A percentile compares a stretch with the other conserved stretches of the same genome.
Evolutionary conservation across 2,113 vertebrate genomes (phyloP).

Genomic region (Ictalurus furcatus): DNA sequence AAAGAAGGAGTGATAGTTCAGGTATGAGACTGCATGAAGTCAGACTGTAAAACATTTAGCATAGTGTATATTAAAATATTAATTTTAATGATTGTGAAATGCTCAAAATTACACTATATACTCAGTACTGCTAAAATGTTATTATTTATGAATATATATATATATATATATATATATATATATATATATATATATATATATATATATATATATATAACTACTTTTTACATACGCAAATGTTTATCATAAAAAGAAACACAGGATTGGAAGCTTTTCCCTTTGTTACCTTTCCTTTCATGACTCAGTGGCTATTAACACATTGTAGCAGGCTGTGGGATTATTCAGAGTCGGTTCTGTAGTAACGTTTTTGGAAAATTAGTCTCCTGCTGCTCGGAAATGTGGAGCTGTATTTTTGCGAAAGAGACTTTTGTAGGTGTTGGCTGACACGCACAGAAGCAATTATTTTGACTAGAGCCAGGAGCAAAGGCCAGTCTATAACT

Average conservation of each 20-base stretch:
- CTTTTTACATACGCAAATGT: background rate
- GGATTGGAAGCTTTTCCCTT: background rate
- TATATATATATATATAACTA: background rate
- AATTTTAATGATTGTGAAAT: background rate
- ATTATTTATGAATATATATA: background rate
- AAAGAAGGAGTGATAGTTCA: slow-evolving; percentile 97
- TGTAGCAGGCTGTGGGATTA: slow-evolving; percentile 14
- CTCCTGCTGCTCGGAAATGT: slow-evolving; percentile 39
- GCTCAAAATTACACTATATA: background rate
- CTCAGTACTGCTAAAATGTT: background rate
- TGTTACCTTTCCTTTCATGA: background rate
- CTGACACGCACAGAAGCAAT: slow-evolving; percentile 53
- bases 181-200: background rate
- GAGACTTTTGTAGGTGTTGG: slow-evolving; percentile 64
- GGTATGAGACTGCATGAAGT: slow-evolving; percentile 72
- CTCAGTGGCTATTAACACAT: slow-evolving; percentile 3
- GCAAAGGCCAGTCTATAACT: slow-evolving; percentile 56
- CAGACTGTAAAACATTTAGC: background rate
- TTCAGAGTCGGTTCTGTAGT: slow-evolving; percentile 25
- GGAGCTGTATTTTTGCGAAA: slow-evolving; percentile 37
- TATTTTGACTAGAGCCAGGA: slow-evolving; percentile 51
- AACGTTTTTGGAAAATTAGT: slow-evolving; percentile 46
- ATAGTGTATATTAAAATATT: background rate
- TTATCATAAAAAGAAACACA: background rate
- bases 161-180: too few species aligned